Conservation (phyloP, 2,888 invertebrate species). For the Coelinius sp. region DNA sequence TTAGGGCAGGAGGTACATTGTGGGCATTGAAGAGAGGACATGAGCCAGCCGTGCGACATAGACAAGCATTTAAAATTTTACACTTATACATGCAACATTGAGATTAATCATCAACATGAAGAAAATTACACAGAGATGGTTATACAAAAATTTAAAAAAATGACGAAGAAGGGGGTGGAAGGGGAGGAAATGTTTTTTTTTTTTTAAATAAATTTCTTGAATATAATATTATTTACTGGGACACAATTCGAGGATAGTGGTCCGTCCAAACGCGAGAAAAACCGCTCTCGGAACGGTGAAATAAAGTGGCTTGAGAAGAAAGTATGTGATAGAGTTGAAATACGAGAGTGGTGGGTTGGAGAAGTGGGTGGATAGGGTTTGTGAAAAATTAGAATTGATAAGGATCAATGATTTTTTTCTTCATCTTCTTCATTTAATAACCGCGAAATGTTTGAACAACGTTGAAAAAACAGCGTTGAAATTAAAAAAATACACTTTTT, state of each 20-base stretch:
- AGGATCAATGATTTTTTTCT: background rate
- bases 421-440: conserved; percentile 7
- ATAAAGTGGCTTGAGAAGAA: background rate
- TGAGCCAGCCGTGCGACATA: conserved; percentile 56
- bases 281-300: conserved; percentile 15
- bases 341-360: background rate
- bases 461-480: conserved; percentile 47
- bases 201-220: background rate
- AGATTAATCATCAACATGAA: conserved; percentile 43
- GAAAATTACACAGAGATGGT: conserved; percentile 22
- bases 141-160: conserved; percentile 17
- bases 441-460: conserved; percentile 29
- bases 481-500: conserved; percentile 63
- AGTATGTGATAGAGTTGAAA: background rate
- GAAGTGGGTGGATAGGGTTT: no score
- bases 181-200: background rate
- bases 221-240: background rate
- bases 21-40: conserved; percentile 38
- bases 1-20: conserved; percentile 29
- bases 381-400: conserved; percentile 8
- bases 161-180: no score
- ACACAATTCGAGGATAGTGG: conserved; percentile 33
- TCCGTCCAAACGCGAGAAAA: conserved; percentile 35
- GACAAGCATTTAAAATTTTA: conserved; percentile 54
- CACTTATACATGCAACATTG: conserved; percentile 58